Evolutionary conservation across 1,140 invertebrate genomes (phyloP).

Genomic region (Euura lappo): DNA sequence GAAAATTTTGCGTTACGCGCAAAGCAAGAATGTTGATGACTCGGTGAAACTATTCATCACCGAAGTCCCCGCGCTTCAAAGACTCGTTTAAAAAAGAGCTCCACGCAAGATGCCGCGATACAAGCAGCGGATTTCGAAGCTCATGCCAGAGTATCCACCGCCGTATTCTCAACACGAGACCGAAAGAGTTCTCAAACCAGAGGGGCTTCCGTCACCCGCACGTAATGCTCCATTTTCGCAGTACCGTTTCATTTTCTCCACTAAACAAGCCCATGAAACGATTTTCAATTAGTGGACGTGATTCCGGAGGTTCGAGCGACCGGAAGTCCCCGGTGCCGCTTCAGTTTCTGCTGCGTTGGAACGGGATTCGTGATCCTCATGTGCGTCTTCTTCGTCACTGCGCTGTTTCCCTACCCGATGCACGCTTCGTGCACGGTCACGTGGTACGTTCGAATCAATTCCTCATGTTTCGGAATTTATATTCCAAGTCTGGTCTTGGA

Average conservation of each 20-base stretch:
- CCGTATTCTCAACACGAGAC: constrained; percentile 19
- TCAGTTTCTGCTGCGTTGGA: constrained; percentile 12
- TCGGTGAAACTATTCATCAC: neutral
- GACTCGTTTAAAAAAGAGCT: neutral
- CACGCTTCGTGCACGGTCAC: constrained; percentile 39
- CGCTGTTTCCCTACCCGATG: constrained; percentile 37
- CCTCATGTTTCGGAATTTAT: too few species aligned
- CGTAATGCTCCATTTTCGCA: neutral
- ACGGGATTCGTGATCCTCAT: constrained; percentile 16
- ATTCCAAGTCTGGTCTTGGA: neutral
- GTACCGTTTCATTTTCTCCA: neutral
- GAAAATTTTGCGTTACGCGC: neutral
- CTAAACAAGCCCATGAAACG: neutral
- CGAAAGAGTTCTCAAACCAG: constrained; percentile 7
- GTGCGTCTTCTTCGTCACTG: constrained; percentile 15
- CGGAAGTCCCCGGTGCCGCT: constrained; percentile 7
- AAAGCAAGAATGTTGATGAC: constrained; percentile 1
- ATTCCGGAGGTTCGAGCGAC: neutral
- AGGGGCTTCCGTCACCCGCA: neutral
- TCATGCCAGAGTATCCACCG: constrained; percentile 20
- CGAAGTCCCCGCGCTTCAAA: neutral
- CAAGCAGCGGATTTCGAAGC: constrained; percentile 18
- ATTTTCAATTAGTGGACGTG: neutral
- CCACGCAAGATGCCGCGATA: neutral
- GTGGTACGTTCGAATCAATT: constrained; percentile 30